These are phyloP conservation scores for Drosophila auraria DNA, from an alignment of 1,140 invertebrate genomes.

Conservation along the genomic window DNA sequence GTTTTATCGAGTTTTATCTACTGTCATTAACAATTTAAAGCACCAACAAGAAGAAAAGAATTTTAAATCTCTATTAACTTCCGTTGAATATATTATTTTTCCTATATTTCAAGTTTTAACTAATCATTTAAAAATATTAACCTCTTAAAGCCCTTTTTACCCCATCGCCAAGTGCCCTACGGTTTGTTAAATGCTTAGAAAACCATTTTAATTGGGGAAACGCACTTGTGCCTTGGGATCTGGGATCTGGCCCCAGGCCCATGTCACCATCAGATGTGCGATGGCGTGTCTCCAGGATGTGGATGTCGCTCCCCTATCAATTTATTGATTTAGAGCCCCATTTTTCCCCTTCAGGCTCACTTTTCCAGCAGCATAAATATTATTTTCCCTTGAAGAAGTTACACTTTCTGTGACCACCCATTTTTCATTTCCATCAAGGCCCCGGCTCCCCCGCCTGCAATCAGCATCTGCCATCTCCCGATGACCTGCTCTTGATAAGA, in stretches of 20 bases:
- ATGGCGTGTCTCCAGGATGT: constrained; percentile 36
- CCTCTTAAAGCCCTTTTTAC: neutral
- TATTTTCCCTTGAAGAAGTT: constrained; percentile 44
- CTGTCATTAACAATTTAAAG: no score
- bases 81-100: neutral
- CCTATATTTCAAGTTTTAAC: no score
- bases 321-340: constrained; percentile 33
- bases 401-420: constrained; percentile 65
- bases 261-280: constrained; percentile 12
- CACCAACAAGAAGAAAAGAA: no score
- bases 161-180: neutral
- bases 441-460: constrained; percentile 21
- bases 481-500: constrained; percentile 81
- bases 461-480: constrained; percentile 52
- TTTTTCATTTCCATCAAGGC: constrained; percentile 24
- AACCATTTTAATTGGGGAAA: constrained; percentile 21
- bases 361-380: constrained; percentile 37
- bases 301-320: constrained; percentile 38
- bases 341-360: constrained; percentile 2
- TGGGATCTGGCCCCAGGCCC: neutral
- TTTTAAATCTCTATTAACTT: neutral
- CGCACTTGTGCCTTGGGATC: constrained; percentile 12
- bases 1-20: no score
- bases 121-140: no score
- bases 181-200: constrained; percentile 8